These are phyloP conservation scores for Pardalotus punctatus DNA, from an alignment of 2,113 vertebrate species.

Conservation along the genomic window DNA sequence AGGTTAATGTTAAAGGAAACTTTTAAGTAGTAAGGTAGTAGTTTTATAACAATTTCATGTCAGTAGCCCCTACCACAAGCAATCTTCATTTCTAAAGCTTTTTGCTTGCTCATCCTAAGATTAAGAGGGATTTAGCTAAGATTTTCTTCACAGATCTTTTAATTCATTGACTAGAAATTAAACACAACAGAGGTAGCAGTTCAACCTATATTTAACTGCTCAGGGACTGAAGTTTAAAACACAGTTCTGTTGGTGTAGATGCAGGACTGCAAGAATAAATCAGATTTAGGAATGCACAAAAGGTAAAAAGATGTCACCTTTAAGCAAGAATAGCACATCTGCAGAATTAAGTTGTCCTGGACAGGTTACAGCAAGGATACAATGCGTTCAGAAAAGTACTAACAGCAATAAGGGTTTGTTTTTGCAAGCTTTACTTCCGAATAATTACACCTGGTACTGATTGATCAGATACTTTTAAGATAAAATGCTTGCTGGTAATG, in stretches of 20 bases:
- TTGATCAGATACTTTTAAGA: neutral
- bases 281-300: neutral
- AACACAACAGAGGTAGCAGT: neutral
- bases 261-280: neutral
- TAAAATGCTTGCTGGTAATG: neutral
- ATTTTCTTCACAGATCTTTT: neutral
- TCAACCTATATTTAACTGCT: neutral
- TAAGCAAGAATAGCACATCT: neutral
- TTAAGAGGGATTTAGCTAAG: neutral
- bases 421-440: conserved; percentile 54
- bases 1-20: neutral
- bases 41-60: neutral
- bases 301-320: neutral
- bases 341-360: neutral
- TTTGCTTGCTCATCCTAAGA: neutral
- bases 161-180: neutral
- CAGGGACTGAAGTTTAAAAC: neutral
- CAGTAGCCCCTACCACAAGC: neutral
- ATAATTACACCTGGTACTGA: conserved; percentile 38
- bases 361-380: neutral
- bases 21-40: neutral
- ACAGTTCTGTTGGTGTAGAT: neutral
- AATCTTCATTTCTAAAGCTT: neutral
- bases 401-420: neutral
- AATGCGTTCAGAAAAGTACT: neutral